Conservation (phyloP, 2,888 invertebrate genomes). For the Meiosimyza decipiens region DNA sequence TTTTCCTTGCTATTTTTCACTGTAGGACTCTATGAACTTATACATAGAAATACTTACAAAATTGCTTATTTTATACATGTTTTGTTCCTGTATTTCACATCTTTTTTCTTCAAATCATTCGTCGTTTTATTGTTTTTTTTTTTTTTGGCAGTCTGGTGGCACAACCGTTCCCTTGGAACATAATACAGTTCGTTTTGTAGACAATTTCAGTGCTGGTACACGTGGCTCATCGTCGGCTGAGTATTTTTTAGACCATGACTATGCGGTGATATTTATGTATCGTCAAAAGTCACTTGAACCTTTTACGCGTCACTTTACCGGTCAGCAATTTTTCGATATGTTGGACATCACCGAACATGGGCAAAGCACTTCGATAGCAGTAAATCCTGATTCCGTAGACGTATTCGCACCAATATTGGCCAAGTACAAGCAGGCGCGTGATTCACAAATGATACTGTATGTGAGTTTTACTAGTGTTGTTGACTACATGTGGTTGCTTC, state of each 20-base stretch:
- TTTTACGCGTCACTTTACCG: slow-evolving; percentile 87
- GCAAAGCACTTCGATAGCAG: slow-evolving; percentile 75
- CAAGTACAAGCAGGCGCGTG: slow-evolving; percentile 84
- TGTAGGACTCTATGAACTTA: too few relatives aligned
- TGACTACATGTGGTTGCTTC: slow-evolving; percentile 92
- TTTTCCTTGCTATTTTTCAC: too few relatives aligned
- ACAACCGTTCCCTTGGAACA: slow-evolving; percentile 97
- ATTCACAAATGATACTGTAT: slow-evolving; percentile 78
- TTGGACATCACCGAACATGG: slow-evolving; percentile 71
- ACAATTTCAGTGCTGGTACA: slow-evolving; percentile 98
- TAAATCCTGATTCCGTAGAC: slow-evolving; percentile 79
- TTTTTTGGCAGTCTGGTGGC: slow-evolving; percentile 84
- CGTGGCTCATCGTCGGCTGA: slow-evolving; percentile 96
- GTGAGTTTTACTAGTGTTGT: slow-evolving; percentile 86
- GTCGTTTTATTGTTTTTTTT: slow-evolving; percentile 32
- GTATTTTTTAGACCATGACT: slow-evolving; percentile 88
- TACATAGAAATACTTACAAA: not conserved
- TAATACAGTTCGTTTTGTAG: slow-evolving; percentile 97
- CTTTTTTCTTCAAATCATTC: not conserved
- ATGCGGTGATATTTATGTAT: slow-evolving; percentile 94
- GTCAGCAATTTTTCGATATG: slow-evolving; percentile 83
- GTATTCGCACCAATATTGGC: slow-evolving; percentile 77
- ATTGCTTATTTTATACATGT: not conserved
- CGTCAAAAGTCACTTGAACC: slow-evolving; percentile 91
- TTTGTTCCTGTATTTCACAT: slow-evolving; percentile 2